These are phyloP conservation scores for Eupeodes luniger DNA, from an alignment of 2,888 invertebrate genomes.

Conservation along the genomic window DNA sequence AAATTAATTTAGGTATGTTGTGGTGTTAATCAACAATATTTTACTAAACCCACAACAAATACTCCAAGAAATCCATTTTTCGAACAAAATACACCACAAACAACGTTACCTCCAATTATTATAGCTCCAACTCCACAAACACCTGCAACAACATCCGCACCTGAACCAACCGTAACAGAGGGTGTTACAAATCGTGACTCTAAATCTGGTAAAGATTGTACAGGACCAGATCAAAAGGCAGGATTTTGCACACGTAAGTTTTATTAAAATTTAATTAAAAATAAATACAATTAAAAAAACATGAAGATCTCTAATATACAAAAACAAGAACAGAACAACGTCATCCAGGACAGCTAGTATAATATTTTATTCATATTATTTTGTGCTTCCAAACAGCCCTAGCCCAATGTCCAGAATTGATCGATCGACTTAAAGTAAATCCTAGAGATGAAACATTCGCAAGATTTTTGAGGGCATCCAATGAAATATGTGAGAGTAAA, in stretches of 20 bases:
- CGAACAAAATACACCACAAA: constrained; percentile 46
- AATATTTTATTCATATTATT: too few relatives aligned
- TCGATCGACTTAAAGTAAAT: constrained; percentile 77
- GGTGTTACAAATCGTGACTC: constrained; percentile 67
- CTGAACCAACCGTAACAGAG: constrained; percentile 67
- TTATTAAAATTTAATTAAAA: too few relatives aligned
- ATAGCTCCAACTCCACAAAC: constrained; percentile 40
- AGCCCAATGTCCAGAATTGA: constrained; percentile 78
- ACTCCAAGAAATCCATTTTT: constrained; percentile 51
- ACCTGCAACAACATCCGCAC: constrained; percentile 13
- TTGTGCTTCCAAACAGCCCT: constrained; percentile 77
- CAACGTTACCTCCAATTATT: constrained; percentile 27
- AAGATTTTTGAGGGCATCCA: constrained; percentile 79
- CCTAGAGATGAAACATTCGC: constrained; percentile 79
- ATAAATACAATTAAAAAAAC: too few relatives aligned
- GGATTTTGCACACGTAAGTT: constrained; percentile 80
- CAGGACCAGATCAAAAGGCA: constrained; percentile 77
- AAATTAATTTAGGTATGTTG: constrained; percentile 80
- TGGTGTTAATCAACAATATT: constrained; percentile 54
- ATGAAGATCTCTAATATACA: too few relatives aligned
- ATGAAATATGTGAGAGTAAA: constrained; percentile 78
- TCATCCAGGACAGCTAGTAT: too few relatives aligned
- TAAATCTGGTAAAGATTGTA: constrained; percentile 71
- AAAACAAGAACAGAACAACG: too few relatives aligned
- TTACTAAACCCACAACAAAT: constrained; percentile 42